phyloP scores from a whole-genome alignment of 1,140 invertebrate species.

The Plodia interpunctella region DNA sequence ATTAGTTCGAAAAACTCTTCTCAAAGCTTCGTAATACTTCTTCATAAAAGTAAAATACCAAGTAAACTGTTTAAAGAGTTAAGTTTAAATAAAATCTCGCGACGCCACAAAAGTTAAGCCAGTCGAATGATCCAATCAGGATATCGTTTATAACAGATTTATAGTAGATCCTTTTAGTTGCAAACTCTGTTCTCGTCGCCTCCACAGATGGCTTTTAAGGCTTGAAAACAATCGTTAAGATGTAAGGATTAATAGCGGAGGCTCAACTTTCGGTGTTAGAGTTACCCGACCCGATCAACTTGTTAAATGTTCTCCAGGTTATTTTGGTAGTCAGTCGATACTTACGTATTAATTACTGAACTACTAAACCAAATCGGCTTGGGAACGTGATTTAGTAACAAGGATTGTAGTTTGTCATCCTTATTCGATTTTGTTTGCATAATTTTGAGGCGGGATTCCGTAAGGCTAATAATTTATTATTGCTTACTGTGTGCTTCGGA shows the following conservation, averaged over 20 bases:
- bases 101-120: not conserved
- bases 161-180: slow-evolving; percentile 29
- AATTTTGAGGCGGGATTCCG: no score
- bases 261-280: slow-evolving; percentile 23
- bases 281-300: slow-evolving; percentile 26
- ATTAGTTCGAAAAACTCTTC: no score
- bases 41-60: no score
- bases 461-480: no score
- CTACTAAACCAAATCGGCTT: not conserved
- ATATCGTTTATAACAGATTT: slow-evolving; percentile 5
- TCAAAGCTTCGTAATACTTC: no score
- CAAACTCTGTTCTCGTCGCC: slow-evolving; percentile 23
- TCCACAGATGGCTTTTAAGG: slow-evolving; percentile 44
- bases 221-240: slow-evolving; percentile 50
- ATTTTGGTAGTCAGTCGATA: slow-evolving; percentile 23
- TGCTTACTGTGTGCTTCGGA: no score
- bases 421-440: no score
- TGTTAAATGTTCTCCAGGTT: slow-evolving; percentile 25
- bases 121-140: slow-evolving; percentile 8
- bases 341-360: slow-evolving; percentile 3
- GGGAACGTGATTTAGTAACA: not conserved
- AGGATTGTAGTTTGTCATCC: not conserved
- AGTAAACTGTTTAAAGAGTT: no score
- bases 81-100: no score
- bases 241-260: slow-evolving; percentile 37